Evolutionary conservation across 2,113 vertebrate species (phyloP), one percentile per base, ranked within the genome.

Genomic region (Tor tambroides): DNA sequence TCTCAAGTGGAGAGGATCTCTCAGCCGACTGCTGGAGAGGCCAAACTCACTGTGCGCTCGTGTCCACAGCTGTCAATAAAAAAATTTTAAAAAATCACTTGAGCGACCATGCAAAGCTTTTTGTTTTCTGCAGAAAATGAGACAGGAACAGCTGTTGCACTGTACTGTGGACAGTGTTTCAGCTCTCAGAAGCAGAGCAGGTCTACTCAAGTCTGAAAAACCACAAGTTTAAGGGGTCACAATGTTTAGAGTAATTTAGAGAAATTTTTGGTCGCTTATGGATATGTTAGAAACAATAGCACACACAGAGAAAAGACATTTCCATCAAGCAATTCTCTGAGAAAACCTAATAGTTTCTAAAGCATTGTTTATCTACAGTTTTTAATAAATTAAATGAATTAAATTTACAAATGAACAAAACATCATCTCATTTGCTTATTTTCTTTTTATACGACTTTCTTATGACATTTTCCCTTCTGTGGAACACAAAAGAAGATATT

Each of bases 101-200:
- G 65, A 56, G 46, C 49, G 23, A 84, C 21, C 65, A 26, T 63
- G 78, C 56, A 35, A 80, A 75, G 49, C 59, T 75, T 30, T 54
- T 41, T 41, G 26, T 87, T 76, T 83, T 35, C 19, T 88, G 76
- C 21, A 43, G 85, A 85, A 56, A 76, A 86, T 10, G 26, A 78
- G 61, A 74, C 80, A 10, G 17, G 54, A 83, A 74, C 84, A 86
- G 87, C 90, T 77, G 80, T 94, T 93, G 94, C 88, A 82, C 88
- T 94, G 93, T 94, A 93, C 94, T 95, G 95, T 94, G 94, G 94
- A 93, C 93, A 95, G 46, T 74, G 46, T 84, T 74, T 84, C 12
- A 26, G 46, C 61, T 21, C 61, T 81, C n/a, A 59, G 14, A 32
- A 82, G 23, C 28, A 41, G 5, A 80, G 19, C 2, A 21, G n/a